phyloP scores from a whole-genome alignment of 2,113 vertebrate genomes.

The Sterrhoptilus dennistouni region DNA sequence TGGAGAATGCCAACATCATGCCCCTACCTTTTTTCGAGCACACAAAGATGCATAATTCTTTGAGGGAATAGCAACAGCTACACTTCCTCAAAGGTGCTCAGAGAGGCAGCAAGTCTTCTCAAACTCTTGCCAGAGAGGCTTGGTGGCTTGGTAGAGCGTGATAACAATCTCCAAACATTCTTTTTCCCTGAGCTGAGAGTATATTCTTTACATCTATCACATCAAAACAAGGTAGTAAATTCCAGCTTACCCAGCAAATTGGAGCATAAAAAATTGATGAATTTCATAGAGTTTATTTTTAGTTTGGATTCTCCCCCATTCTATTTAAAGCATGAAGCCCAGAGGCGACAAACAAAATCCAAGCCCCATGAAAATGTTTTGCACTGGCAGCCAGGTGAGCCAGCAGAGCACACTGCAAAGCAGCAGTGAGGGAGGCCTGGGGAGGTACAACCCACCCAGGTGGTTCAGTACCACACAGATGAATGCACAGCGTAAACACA shows the following conservation, averaged over 20 bases:
- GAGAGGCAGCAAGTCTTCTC: not conserved
- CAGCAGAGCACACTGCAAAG: not conserved
- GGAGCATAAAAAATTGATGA: not conserved
- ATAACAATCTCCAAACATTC: not conserved
- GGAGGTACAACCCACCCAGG: not conserved
- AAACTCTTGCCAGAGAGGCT: not conserved
- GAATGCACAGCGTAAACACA: not conserved
- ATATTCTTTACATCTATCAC: not conserved
- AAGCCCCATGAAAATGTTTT: not conserved
- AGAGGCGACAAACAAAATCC: not conserved
- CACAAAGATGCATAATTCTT: not conserved
- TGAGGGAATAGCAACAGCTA: not conserved
- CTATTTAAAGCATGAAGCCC: not conserved
- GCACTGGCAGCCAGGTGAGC: not conserved
- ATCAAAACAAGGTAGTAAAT: not conserved
- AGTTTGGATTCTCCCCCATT: not conserved
- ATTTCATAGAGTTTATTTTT: not conserved
- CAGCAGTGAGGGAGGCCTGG: not conserved
- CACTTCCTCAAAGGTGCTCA: not conserved
- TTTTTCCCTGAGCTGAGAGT: not conserved
- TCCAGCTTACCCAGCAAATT: not conserved
- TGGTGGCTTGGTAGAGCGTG: accelerated
- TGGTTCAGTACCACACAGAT: not conserved
- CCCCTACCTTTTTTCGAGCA: not conserved
- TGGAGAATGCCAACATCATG: not conserved